Evolutionary conservation across 1,140 invertebrate species (phyloP), one percentile per base, ranked within the genome.

Genomic region (Holcopasites calliopsidis): DNA sequence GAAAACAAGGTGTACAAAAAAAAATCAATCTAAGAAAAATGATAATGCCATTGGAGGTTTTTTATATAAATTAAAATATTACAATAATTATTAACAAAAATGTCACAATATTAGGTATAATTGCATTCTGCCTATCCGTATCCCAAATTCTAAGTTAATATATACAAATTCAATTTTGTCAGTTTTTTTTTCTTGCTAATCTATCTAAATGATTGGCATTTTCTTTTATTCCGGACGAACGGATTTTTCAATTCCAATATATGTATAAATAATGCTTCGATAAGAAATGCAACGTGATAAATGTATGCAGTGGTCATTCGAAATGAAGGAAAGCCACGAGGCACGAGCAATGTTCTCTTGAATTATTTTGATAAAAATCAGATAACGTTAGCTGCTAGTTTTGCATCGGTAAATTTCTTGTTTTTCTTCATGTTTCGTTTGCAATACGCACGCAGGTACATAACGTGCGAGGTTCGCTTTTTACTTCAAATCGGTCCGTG

Each of bases 51-150:
- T 79, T 84, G 72, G n/a, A 77, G 47, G 55, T 82, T 81, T 86
- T 86, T 86, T 89, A 85, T 87, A 88, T 84, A 88, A 89, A 87
- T 87, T 84, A 88, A 77, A 83, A 85, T 81, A 85, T 86, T 88
- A 86, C 77, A 89, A 72, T 86, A 86, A 77, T 80, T 62, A 84
- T 85, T 72, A 84, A 87, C 70, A 86, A 83, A 82, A 72, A 65
- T 80, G 71, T 84, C 57, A 79, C 49, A 82, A 64, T 85, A 77
- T 76, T 83, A 86, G 66, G 71, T 78, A 74, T 73, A 82, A 47
- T 79, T 84, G 42, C 75, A 72, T 60, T 79, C 33, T 76, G 60
- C 72, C 66, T 78, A 81, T 85, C 65, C 61, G 62, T 62, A 79
- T 69, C 55, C 74, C 61, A 66, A 50, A 66, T 82, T 76, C 72